These are phyloP conservation scores for Hirtodrosophila alboralis DNA, from an alignment of 2,888 invertebrate genomes.

Conservation along the genomic window DNA sequence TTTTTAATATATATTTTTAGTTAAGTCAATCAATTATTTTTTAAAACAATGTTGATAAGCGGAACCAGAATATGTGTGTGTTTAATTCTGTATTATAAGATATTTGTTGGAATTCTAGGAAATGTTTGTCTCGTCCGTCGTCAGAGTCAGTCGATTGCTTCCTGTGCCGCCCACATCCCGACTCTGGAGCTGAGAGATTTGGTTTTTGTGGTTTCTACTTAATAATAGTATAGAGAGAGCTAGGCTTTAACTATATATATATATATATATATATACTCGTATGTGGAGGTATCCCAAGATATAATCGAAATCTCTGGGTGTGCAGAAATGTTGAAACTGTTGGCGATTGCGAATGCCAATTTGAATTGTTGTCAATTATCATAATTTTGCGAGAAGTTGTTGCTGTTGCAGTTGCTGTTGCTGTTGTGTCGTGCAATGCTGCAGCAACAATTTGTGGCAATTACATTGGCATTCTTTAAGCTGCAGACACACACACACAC, in stretches of 20 bases:
- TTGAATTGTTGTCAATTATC: constrained; percentile 60
- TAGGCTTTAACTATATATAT: constrained; percentile 22
- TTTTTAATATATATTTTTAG: too few species aligned
- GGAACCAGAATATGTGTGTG: constrained; percentile 8
- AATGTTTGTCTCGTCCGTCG: constrained; percentile 12
- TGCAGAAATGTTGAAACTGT: constrained; percentile 47
- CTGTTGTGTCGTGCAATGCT: constrained; percentile 30
- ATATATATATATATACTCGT: constrained; percentile 12
- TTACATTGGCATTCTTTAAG: constrained; percentile 53
- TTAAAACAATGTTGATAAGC: too few species aligned
- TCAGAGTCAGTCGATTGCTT: constrained; percentile 16
- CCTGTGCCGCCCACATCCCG: constrained; percentile 53
- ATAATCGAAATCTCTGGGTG: constrained; percentile 9
- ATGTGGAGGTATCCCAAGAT: constrained; percentile 2
- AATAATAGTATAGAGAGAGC: constrained; percentile 1
- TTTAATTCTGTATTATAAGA: neutral
- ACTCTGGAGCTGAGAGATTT: neutral
- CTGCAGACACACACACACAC: constrained; percentile 20
- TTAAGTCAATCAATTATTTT: too few species aligned
- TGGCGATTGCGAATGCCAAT: constrained; percentile 35
- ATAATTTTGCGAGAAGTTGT: constrained; percentile 46
- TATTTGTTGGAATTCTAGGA: constrained; percentile 30
- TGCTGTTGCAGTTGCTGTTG: constrained; percentile 17
- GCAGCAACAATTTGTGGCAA: constrained; percentile 59
- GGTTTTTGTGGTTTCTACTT: neutral